phyloP scores from a whole-genome alignment of 2,113 vertebrate genomes.

The Pipa parva region DNA sequence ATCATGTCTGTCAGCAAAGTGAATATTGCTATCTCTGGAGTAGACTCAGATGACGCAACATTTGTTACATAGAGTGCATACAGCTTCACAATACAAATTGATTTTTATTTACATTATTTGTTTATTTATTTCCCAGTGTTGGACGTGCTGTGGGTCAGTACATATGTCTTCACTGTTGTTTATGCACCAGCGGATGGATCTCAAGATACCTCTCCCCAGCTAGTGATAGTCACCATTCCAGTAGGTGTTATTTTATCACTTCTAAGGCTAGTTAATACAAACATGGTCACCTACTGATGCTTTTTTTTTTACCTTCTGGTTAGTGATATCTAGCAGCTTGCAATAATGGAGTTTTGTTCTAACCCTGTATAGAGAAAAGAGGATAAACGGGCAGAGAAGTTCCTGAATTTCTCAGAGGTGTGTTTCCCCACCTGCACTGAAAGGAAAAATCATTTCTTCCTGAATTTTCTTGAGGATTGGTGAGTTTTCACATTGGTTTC shows the following conservation, averaged over 20 bases:
- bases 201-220: conserved; percentile 81
- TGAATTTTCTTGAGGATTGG: conserved; percentile 88
- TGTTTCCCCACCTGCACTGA: conserved; percentile 82
- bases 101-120: not conserved
- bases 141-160: conserved; percentile 91
- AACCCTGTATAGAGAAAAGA: conserved; percentile 79
- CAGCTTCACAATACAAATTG: too few species aligned
- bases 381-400: conserved; percentile 78
- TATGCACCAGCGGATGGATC: conserved; percentile 86
- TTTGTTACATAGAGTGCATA: too few species aligned
- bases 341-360: too few species aligned
- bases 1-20: too few species aligned
- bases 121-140: conserved; percentile 70
- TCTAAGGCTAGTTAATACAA: too few species aligned
- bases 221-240: conserved; percentile 83
- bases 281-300: too few species aligned
- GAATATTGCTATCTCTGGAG: too few species aligned
- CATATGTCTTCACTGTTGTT: conserved; percentile 81
- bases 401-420: conserved; percentile 87
- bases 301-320: too few species aligned
- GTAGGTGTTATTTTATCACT: conserved; percentile 69
- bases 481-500: too few species aligned
- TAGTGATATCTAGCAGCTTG: too few species aligned
- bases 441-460: conserved; percentile 87
- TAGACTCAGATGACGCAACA: too few species aligned